A percentile compares a stretch with the other conserved stretches of the same genome.
Conservation (phyloP, 1,140 invertebrate species). For the Brachionus calyciflorus region DNA sequence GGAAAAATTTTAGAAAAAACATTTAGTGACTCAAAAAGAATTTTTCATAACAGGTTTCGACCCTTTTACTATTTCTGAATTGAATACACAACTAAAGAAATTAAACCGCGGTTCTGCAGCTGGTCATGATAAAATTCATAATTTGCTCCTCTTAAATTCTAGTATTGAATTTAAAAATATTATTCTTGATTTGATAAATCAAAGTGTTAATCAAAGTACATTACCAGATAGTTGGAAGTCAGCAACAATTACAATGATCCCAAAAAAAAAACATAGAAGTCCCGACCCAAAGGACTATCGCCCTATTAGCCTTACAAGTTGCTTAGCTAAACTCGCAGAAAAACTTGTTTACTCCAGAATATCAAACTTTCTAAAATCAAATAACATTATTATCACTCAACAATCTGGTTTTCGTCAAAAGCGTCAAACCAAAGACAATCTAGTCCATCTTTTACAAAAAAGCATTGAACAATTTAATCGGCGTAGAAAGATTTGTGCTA, state of each 20-base stretch:
- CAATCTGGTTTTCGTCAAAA: constrained; percentile 10
- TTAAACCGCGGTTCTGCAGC: too few species aligned
- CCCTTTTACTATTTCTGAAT: too few species aligned
- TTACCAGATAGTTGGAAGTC: not conserved
- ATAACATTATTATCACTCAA: not conserved
- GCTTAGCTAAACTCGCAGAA: not conserved
- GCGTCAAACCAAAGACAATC: not conserved
- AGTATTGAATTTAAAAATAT: too few species aligned
- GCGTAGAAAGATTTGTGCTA: not conserved
- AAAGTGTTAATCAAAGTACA: too few species aligned
- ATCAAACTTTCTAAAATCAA: not conserved
- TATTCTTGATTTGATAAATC: too few species aligned
- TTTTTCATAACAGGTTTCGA: too few species aligned
- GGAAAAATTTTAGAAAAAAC: too few species aligned
- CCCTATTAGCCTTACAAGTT: not conserved
- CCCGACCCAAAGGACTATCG: not conserved
- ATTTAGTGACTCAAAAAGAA: too few species aligned
- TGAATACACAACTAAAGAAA: too few species aligned
- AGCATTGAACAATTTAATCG: not conserved
- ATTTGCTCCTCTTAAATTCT: too few species aligned
- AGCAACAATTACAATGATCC: not conserved
- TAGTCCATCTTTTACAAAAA: not conserved
- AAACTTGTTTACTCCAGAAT: not conserved
- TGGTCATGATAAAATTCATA: too few species aligned
- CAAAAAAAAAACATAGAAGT: not conserved